Conservation (phyloP, 2,888 invertebrate genomes). For the Argynnis bischoffii region DNA sequence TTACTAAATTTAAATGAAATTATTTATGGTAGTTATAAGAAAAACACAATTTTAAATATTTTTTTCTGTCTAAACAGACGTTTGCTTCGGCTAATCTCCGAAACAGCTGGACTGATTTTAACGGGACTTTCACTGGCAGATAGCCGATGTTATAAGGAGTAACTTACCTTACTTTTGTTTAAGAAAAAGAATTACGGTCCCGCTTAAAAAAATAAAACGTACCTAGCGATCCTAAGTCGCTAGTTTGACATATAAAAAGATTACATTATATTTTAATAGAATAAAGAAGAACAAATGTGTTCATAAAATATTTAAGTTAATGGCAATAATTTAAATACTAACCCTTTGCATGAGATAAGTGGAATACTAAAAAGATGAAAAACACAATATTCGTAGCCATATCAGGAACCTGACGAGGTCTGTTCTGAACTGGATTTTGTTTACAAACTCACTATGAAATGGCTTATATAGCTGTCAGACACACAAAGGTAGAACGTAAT, state of each 20-base stretch:
- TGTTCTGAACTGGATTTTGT: slow-evolving; percentile 41
- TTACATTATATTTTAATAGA: neutral
- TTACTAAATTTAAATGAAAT: no score
- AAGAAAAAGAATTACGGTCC: no score
- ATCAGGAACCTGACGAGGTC: slow-evolving; percentile 21
- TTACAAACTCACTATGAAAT: slow-evolving; percentile 31
- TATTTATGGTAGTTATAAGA: no score
- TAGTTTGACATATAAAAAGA: neutral
- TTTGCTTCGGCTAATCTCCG: no score
- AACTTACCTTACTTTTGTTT: no score
- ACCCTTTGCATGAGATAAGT: slow-evolving; percentile 50
- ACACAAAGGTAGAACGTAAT: neutral
- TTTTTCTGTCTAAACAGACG: no score
- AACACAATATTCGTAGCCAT: slow-evolving; percentile 55
- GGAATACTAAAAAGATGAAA: slow-evolving; percentile 49
- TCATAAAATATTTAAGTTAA: neutral
- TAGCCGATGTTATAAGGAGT: no score
- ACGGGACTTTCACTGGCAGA: no score
- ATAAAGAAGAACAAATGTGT: neutral
- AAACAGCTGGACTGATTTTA: no score
- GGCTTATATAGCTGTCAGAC: slow-evolving; percentile 30
- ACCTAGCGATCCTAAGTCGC: no score
- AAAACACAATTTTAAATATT: no score
- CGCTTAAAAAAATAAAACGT: no score
- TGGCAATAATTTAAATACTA: slow-evolving; percentile 38